Percentiles rank a stretch among this genome's conserved stretches.
phyloP scores from a whole-genome alignment of 2,888 invertebrate species.

The Hirtodrosophila confusa region DNA sequence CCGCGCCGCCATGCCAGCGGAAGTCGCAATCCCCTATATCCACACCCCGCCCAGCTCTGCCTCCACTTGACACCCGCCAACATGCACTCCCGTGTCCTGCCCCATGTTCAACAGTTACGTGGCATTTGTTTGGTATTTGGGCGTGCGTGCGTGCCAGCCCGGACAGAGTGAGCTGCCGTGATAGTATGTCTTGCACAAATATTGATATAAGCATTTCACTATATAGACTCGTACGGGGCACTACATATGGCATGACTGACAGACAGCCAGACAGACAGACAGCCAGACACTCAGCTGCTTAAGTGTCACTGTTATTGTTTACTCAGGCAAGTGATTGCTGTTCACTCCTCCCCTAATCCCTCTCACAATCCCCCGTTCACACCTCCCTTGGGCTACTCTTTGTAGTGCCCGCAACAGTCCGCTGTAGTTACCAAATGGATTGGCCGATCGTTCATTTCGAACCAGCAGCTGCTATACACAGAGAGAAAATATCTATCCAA shows the following conservation, averaged over 20 bases:
- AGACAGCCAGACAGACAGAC: not conserved
- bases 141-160: slow-evolving; percentile 57
- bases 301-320: slow-evolving; percentile 71
- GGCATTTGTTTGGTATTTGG: slow-evolving; percentile 50
- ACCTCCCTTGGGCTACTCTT: not conserved
- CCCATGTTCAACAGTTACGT: slow-evolving; percentile 32
- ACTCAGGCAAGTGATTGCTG: slow-evolving; percentile 69
- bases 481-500: not conserved
- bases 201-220: slow-evolving; percentile 49
- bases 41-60: slow-evolving; percentile 1
- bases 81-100: slow-evolving; percentile 3
- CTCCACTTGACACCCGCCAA: slow-evolving; percentile 1
- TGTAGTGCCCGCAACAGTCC: not conserved
- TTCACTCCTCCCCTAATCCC: slow-evolving; percentile 13
- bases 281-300: slow-evolving; percentile 35
- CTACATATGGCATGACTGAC: slow-evolving; percentile 21
- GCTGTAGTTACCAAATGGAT: slow-evolving; percentile 48
- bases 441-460: slow-evolving; percentile 24
- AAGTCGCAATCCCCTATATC: slow-evolving; percentile 12
- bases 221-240: not conserved
- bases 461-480: slow-evolving; percentile 12
- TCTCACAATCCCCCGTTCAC: not conserved
- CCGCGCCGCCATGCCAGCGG: slow-evolving; percentile 21
- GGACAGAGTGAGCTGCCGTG: slow-evolving; percentile 35
- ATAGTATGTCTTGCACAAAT: slow-evolving; percentile 68